Evolutionary conservation across 2,888 invertebrate genomes (phyloP), one percentile per base, ranked within the genome.

Genomic region (Lingula anatina): DNA sequence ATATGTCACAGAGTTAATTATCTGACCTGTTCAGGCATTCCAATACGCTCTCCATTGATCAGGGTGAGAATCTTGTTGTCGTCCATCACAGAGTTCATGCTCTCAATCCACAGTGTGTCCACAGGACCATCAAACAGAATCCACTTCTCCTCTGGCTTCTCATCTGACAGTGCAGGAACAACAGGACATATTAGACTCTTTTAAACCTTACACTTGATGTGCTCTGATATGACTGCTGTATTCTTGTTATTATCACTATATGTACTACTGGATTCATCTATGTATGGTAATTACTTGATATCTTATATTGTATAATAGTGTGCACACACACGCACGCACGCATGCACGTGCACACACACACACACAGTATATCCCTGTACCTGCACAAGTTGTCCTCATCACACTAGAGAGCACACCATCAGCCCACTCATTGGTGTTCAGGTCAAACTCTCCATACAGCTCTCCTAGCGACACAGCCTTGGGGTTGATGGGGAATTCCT

Each of bases 21-120:
- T 23, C 44, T 38, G 0, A 86, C 86, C 78, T 86, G 86, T 35
- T 85, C 82, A 85, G 46, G 74, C 72, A 79, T 73, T 44, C 73
- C 65, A 49, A 79, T 79, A 54, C 78, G 63, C 59, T 79, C 78
- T 36, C 78, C 78, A 53, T 79, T 79, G 53, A 75, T 75, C 31
- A 78, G 65, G 0, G 79, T 79, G 26, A 79, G 61, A 39, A 78
- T 73, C 62, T 78, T 79, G 61, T 77, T 79, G 58, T 75, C 77
- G 55, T 79, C 78, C 74, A 79, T 76, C 28, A 79, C 75, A 40
- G 78, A 78, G 65, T 78, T 78, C 75, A 79, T 78, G 54, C 74
- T 77, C 61, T 78, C 78, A 50, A 78, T 75, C 79, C 79, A 79
- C 50, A 76, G 59, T 5, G 76, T 73, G 60, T 79, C 78, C 5